Percentiles rank a stretch among this genome's conserved stretches.
These are phyloP conservation scores for Dolichopus griseipennis DNA, from an alignment of 2,888 invertebrate genomes.

Conservation along the genomic window DNA sequence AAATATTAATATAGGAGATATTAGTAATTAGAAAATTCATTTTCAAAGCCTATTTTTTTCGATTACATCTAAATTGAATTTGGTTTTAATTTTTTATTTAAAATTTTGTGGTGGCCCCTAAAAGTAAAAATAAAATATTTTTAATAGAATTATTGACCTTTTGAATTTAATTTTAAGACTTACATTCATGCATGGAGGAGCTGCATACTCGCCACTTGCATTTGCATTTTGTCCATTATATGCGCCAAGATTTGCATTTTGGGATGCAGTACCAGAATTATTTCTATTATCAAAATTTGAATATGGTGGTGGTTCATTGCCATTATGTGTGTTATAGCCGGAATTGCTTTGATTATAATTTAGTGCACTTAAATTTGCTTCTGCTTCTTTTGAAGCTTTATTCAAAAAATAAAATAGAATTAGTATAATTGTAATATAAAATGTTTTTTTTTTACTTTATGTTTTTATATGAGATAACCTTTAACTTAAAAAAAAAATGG, in stretches of 20 bases:
- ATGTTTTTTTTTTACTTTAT: background rate
- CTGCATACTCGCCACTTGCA: background rate
- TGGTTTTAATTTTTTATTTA: background rate
- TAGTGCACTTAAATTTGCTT: constrained; percentile 83
- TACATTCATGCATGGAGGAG: constrained; percentile 7
- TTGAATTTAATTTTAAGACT: no score
- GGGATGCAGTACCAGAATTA: background rate
- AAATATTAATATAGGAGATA: no score
- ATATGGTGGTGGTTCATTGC: background rate
- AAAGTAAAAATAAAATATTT: background rate
- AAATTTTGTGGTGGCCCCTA: background rate
- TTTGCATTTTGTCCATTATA: background rate
- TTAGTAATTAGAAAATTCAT: no score
- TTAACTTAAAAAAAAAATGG: background rate
- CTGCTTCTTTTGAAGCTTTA: constrained; percentile 83
- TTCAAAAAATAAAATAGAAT: constrained; percentile 22
- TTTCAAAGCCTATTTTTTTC: no score
- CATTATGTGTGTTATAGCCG: background rate
- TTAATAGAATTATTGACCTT: background rate
- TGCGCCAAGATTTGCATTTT: background rate
- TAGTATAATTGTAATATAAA: background rate
- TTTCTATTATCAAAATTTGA: background rate
- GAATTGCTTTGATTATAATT: constrained; percentile 42
- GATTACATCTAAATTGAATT: no score
- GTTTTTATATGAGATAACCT: background rate